Evolutionary conservation across 1,140 invertebrate species (phyloP).

Genomic region (Adelges cooleyi): DNA sequence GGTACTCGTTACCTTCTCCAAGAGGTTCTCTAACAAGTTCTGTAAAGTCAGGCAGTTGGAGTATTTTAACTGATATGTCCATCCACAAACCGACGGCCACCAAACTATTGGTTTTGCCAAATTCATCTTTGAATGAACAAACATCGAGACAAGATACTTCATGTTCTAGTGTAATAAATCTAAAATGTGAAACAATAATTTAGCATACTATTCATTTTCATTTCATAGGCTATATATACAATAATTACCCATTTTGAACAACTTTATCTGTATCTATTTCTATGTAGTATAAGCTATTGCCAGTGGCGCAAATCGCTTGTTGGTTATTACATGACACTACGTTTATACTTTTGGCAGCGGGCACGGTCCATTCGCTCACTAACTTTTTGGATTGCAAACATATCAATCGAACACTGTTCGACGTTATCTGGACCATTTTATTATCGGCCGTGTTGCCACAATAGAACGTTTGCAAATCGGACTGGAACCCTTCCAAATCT

Average conservation of each 20-base stretch:
- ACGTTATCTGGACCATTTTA: slow-evolving; percentile 75
- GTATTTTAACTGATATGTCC: slow-evolving; percentile 82
- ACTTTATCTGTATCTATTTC: slow-evolving; percentile 59
- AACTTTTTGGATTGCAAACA: slow-evolving; percentile 53
- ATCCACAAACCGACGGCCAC: slow-evolving; percentile 94
- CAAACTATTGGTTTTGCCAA: slow-evolving; percentile 47
- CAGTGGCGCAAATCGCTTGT: slow-evolving; percentile 80
- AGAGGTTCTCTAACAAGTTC: slow-evolving; percentile 74
- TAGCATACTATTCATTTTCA: too few relatives aligned
- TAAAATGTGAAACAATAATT: slow-evolving; percentile 35
- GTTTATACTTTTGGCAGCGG: slow-evolving; percentile 62
- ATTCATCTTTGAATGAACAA: slow-evolving; percentile 55
- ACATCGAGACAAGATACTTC: slow-evolving; percentile 96
- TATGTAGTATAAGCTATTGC: slow-evolving; percentile 79
- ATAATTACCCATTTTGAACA: slow-evolving; percentile 47
- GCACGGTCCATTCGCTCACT: slow-evolving; percentile 65
- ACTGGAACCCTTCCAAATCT: slow-evolving; percentile 76
- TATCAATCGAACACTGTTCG: slow-evolving; percentile 55
- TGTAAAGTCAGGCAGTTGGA: slow-evolving; percentile 64
- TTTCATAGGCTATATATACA: too few relatives aligned
- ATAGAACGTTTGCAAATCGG: slow-evolving; percentile 83
- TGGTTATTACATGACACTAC: slow-evolving; percentile 73
- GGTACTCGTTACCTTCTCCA: slow-evolving; percentile 53
- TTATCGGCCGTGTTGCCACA: slow-evolving; percentile 78
- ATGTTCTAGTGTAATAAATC: slow-evolving; percentile 62